phyloP scores from a whole-genome alignment of 2,888 invertebrate species.

The Epinotia bilunana region DNA sequence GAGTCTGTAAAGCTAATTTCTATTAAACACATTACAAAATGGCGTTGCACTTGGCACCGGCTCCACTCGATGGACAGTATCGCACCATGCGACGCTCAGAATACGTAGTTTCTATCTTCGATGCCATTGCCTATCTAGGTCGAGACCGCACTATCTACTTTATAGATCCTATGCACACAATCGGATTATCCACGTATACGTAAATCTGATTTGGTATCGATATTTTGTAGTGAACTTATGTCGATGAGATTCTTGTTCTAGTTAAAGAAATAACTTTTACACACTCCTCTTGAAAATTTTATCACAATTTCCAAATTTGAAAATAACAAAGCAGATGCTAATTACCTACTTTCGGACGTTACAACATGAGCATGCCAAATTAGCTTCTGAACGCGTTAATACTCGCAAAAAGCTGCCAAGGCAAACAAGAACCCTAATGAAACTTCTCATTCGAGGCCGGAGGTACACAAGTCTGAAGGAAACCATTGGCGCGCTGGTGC shows the following conservation, averaged over 20 bases:
- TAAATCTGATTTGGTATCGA: conserved; percentile 5
- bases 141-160: conserved; percentile 31
- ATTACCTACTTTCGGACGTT: too few relatives aligned
- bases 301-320: background rate
- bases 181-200: conserved; percentile 20
- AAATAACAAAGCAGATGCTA: conserved; percentile 44
- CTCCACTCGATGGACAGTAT: conserved; percentile 40
- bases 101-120: conserved; percentile 38
- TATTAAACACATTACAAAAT: conserved; percentile 39
- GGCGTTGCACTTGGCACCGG: conserved; percentile 37
- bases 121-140: conserved; percentile 36
- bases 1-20: conserved; percentile 34
- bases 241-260: background rate
- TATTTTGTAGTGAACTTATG: conserved; percentile 4
- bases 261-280: background rate
- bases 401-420: conserved; percentile 53
- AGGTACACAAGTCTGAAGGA: conserved; percentile 45
- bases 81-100: conserved; percentile 29
- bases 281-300: too few relatives aligned
- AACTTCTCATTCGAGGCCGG: conserved; percentile 55
- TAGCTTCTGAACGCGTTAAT: too few relatives aligned
- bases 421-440: conserved; percentile 58
- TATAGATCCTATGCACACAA: conserved; percentile 24
- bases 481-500: conserved; percentile 54
- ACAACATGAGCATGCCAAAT: too few relatives aligned